Evolutionary conservation across 1,140 invertebrate genomes (phyloP).

Genomic region (Probaryconus sp.): DNA sequence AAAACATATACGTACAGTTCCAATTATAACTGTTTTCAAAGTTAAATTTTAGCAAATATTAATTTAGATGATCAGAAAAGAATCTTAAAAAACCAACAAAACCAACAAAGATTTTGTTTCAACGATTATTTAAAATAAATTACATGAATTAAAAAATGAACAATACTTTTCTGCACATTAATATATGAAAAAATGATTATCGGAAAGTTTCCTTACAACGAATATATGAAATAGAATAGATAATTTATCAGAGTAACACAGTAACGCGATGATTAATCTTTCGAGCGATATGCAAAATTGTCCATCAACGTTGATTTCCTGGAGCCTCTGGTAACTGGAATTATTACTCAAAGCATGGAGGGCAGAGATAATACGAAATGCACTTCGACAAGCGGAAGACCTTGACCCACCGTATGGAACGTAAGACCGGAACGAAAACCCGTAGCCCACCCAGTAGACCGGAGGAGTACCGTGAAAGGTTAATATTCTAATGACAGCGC

Average conservation of each 20-base stretch:
- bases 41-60: too few relatives aligned
- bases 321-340: conserved; percentile 12
- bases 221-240: too few relatives aligned
- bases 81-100: too few relatives aligned
- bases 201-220: too few relatives aligned
- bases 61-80: too few relatives aligned
- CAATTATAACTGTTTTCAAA: too few relatives aligned
- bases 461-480: conserved; percentile 27
- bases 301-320: conserved; percentile 17
- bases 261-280: conserved; percentile 17
- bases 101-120: too few relatives aligned
- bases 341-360: conserved; percentile 18
- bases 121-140: too few relatives aligned
- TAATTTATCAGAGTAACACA: conserved; percentile 13
- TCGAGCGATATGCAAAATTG: conserved; percentile 7
- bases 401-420: conserved; percentile 32
- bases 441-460: conserved; percentile 21
- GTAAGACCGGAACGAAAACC: conserved; percentile 22
- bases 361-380: conserved; percentile 26
- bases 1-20: too few relatives aligned
- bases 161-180: too few relatives aligned
- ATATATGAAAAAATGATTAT: too few relatives aligned
- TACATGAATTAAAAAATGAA: too few relatives aligned
- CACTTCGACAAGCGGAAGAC: conserved; percentile 30
- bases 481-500: conserved; percentile 40